phyloP scores from a whole-genome alignment of 2,888 invertebrate genomes.

The Eilema griseolum region DNA sequence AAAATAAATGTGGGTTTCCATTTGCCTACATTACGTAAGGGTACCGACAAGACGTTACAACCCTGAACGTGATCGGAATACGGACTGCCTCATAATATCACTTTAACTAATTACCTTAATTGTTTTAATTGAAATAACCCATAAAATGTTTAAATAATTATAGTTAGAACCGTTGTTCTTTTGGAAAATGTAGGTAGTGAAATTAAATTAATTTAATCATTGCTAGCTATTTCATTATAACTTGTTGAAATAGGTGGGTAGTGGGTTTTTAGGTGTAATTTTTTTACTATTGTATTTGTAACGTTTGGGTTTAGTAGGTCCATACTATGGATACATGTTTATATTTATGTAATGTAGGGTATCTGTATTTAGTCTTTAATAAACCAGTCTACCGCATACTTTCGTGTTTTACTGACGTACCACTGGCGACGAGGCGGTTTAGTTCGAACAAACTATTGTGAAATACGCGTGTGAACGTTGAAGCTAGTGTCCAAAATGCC shows the following conservation, averaged over 20 bases:
- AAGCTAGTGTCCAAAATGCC: no score
- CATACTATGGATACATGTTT: no score
- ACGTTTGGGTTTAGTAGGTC: no score
- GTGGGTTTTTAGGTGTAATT: no score
- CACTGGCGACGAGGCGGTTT: no score
- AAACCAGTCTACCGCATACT: no score
- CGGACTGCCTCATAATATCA: conserved; percentile 34
- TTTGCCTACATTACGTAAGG: conserved; percentile 35
- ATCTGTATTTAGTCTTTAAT: no score
- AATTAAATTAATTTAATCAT: neutral
- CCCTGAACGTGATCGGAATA: conserved; percentile 53
- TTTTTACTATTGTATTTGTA: no score
- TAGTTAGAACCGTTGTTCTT: conserved; percentile 31
- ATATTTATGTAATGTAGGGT: no score
- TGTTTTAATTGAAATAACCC: conserved; percentile 46
- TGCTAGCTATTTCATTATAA: neutral
- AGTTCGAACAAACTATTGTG: no score
- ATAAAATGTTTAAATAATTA: conserved; percentile 46
- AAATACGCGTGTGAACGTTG: no score
- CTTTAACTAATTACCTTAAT: conserved; percentile 51
- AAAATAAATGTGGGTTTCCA: conserved; percentile 31
- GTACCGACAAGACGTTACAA: conserved; percentile 31
- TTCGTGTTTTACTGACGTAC: no score
- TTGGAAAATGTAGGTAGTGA: neutral
- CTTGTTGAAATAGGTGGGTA: neutral